phyloP scores from a whole-genome alignment of 1,140 invertebrate species.

The Papilio polytes region DNA sequence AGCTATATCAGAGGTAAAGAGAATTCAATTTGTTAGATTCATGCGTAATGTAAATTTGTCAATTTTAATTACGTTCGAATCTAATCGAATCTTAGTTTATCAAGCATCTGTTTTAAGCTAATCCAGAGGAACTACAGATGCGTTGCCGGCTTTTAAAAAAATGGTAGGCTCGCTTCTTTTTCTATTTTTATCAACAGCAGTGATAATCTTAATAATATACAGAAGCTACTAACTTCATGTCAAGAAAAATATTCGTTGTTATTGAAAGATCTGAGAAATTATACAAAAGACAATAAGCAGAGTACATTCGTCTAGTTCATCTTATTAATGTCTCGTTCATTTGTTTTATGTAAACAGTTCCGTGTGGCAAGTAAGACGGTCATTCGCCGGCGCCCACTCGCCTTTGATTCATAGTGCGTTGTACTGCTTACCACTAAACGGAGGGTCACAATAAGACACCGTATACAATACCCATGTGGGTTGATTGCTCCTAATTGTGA shows the following conservation, averaged over 20 bases:
- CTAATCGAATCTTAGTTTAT: background rate
- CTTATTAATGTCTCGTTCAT: background rate
- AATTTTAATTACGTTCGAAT: background rate
- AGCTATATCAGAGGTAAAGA: background rate
- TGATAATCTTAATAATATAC: too few species aligned
- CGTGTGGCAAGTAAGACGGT: slow-evolving; percentile 40
- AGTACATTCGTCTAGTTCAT: background rate
- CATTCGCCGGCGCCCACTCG: slow-evolving; percentile 42
- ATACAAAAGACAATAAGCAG: background rate
- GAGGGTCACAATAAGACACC: slow-evolving; percentile 5
- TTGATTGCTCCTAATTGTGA: background rate
- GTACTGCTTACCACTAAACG: slow-evolving; percentile 32
- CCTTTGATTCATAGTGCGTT: slow-evolving; percentile 42
- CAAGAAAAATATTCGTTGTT: too few species aligned
- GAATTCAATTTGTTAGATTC: background rate
- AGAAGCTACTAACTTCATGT: too few species aligned
- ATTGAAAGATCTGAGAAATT: background rate
- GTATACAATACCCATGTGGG: slow-evolving; percentile 15
- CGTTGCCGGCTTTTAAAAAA: too few species aligned
- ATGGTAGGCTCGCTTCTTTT: too few species aligned
- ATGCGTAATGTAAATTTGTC: too few species aligned
- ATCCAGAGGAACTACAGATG: too few species aligned
- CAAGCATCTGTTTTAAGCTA: background rate
- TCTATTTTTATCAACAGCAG: too few species aligned
- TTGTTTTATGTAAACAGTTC: slow-evolving; percentile 18